Conservation (phyloP, 2,113 vertebrate genomes). For the Poeciliopsis retropinna region DNA sequence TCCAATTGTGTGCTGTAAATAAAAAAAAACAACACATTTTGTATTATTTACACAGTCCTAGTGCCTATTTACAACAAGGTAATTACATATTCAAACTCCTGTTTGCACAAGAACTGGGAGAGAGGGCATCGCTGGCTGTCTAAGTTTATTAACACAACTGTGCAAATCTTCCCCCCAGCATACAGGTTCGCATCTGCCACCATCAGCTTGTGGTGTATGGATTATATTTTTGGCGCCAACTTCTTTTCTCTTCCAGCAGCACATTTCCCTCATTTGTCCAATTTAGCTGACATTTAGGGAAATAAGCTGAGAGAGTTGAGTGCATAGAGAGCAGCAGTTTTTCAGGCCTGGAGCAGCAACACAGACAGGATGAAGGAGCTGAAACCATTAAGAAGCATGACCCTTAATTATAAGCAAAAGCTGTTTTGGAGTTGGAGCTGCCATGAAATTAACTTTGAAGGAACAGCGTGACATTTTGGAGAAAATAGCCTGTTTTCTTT, state of each 20-base stretch:
- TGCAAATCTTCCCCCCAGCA: constrained; percentile 39
- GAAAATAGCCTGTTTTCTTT: not conserved
- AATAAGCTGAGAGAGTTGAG: constrained; percentile 81
- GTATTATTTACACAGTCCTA: constrained; percentile 45
- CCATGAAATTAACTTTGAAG: constrained; percentile 6
- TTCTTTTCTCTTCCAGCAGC: constrained; percentile 14
- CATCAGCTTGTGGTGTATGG: constrained; percentile 28
- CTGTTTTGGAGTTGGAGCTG: constrained; percentile 30
- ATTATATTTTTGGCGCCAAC: constrained; percentile 29
- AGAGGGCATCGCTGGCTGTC: not conserved
- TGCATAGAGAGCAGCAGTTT: constrained; percentile 80
- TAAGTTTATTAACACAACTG: constrained; percentile 28
- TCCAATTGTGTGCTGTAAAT: constrained; percentile 44
- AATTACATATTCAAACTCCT: constrained; percentile 54
- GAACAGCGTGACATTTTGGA: constrained; percentile 5
- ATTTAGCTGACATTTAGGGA: constrained; percentile 83
- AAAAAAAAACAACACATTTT: constrained; percentile 48
- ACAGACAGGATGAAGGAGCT: constrained; percentile 48
- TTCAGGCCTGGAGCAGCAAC: constrained; percentile 47
- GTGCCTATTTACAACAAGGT: constrained; percentile 73
- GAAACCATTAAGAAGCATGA: constrained; percentile 38
- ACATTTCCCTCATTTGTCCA: constrained; percentile 59
- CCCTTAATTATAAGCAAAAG: constrained; percentile 30
- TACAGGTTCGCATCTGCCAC: constrained; percentile 23
- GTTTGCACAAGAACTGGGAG: constrained; percentile 43